These are phyloP conservation scores for Zaprionus vittiger DNA, from an alignment of 1,140 invertebrate genomes.

Conservation along the genomic window DNA sequence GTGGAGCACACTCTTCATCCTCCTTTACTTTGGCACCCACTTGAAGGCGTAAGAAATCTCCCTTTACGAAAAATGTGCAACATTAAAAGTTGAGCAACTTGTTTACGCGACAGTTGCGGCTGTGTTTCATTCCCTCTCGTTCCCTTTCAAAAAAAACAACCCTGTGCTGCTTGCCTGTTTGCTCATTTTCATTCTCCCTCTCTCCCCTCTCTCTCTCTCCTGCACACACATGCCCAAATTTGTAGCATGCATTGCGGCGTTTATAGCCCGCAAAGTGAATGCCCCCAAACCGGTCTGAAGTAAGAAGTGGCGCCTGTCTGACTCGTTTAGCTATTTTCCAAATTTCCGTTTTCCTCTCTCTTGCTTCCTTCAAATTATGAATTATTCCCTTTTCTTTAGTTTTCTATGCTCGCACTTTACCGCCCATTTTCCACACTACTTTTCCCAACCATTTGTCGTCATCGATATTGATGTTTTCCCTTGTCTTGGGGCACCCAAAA, in stretches of 20 bases:
- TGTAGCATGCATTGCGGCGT: constrained; percentile 52
- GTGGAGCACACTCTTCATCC: background rate
- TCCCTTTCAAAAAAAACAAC: constrained; percentile 34
- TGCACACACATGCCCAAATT: constrained; percentile 28
- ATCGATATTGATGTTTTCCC: constrained; percentile 54
- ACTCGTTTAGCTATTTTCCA: constrained; percentile 44
- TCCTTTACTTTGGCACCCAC: constrained; percentile 32
- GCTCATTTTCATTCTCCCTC: background rate
- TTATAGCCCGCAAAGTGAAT: constrained; percentile 49
- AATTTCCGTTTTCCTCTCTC: constrained; percentile 13
- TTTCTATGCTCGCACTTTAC: constrained; percentile 3
- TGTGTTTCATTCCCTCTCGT: constrained; percentile 36
- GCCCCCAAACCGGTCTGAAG: background rate
- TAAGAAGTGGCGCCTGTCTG: constrained; percentile 49
- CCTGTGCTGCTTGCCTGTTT: background rate
- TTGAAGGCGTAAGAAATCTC: constrained; percentile 20
- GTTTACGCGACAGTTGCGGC: constrained; percentile 54
- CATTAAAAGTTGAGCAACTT: constrained; percentile 66
- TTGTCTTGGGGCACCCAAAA: background rate
- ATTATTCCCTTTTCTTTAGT: constrained; percentile 53
- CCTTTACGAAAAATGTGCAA: constrained; percentile 50
- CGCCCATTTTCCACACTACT: background rate
- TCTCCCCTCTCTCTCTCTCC: background rate
- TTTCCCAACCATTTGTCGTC: constrained; percentile 25
- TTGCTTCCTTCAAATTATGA: constrained; percentile 44